A percentile compares a stretch with the other conserved stretches of the same genome.
phyloP scores from a whole-genome alignment of 2,888 invertebrate species.

The Hypselothyrea guttata region DNA sequence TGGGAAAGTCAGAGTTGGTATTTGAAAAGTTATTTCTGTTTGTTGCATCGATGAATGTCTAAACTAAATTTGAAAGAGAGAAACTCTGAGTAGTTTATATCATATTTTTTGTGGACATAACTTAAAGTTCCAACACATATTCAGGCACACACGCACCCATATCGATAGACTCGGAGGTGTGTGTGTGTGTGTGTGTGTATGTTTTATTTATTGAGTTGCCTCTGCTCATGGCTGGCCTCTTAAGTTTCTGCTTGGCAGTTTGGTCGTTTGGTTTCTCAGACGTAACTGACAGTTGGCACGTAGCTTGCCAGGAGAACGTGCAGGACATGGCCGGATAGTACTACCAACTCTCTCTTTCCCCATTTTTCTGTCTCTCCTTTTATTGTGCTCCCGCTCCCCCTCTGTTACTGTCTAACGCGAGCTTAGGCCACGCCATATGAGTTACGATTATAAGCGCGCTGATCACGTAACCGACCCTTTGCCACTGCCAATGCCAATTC shows the following conservation, averaged over 20 bases:
- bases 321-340: conserved; percentile 35
- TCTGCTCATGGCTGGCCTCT: conserved; percentile 23
- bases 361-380: too few relatives aligned
- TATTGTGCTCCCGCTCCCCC: too few relatives aligned
- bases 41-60: too few relatives aligned
- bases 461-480: conserved; percentile 65
- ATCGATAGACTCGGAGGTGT: conserved; percentile 10
- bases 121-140: conserved; percentile 25
- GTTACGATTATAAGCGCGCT: conserved; percentile 66
- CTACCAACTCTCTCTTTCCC: too few relatives aligned
- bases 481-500: background rate
- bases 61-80: background rate
- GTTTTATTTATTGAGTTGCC: conserved; percentile 61
- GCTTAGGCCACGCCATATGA: conserved; percentile 57
- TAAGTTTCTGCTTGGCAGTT: conserved; percentile 11
- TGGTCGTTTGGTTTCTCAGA: conserved; percentile 18
- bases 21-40: too few relatives aligned
- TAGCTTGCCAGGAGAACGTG: conserved; percentile 33
- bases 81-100: conserved; percentile 9
- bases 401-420: too few relatives aligned
- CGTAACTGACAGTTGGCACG: conserved; percentile 51
- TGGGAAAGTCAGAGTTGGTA: too few relatives aligned
- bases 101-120: conserved; percentile 23
- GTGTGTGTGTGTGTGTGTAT: conserved; percentile 45
- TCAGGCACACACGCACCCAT: background rate